Percentiles rank a stretch among this genome's conserved stretches.
Evolutionary conservation across 2,888 invertebrate genomes (phyloP).

Genomic region (Tortricodes alternella): DNA sequence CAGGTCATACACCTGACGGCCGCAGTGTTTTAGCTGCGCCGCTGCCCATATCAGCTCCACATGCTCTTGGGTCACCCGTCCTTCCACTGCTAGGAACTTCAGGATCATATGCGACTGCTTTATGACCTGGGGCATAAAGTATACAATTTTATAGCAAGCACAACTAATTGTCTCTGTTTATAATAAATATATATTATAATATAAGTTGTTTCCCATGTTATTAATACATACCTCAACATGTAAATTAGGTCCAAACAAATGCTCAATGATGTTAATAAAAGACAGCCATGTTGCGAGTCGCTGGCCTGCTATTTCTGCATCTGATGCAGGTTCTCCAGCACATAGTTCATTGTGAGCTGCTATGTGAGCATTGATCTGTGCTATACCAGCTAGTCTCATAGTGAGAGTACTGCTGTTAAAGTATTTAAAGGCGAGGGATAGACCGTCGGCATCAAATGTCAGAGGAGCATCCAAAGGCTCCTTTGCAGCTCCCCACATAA

Average conservation of each 20-base stretch:
- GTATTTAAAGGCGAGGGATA: conserved; percentile 97
- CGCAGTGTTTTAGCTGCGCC: conserved; percentile 96
- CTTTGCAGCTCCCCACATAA: conserved; percentile 97
- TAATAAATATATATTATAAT: too few relatives aligned
- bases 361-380: conserved; percentile 97
- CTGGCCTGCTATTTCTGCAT: conserved; percentile 92
- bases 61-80: conserved; percentile 94
- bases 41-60: conserved; percentile 97
- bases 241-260: conserved; percentile 98
- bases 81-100: conserved; percentile 96
- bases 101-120: conserved; percentile 97
- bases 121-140: conserved; percentile 84
- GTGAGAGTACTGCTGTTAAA: conserved; percentile 97
- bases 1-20: conserved; percentile 95
- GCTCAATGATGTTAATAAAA: conserved; percentile 94
- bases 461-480: conserved; percentile 94
- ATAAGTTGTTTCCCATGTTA: too few relatives aligned
- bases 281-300: conserved; percentile 94
- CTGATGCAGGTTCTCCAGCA: conserved; percentile 92
- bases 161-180: too few relatives aligned
- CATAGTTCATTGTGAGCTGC: conserved; percentile 95
- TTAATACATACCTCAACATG: conserved; percentile 90
- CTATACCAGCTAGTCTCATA: conserved; percentile 95
- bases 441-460: conserved; percentile 94
- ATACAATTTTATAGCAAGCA: neutral